phyloP scores from a whole-genome alignment of 2,797 vertebrate genomes.

The Rhynchonycteris naso region DNA sequence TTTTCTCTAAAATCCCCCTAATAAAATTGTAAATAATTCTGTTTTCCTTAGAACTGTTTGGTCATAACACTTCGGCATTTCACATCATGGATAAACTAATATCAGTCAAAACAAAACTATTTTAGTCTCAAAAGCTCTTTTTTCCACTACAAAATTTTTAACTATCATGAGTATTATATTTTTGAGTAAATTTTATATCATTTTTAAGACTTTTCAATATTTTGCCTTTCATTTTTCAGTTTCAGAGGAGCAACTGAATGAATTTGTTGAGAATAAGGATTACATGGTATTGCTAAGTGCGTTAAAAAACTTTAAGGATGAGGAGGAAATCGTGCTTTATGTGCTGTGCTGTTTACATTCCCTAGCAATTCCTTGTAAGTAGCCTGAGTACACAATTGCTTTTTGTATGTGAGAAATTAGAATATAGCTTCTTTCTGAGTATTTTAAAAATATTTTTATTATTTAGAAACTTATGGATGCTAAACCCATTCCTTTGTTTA shows the following conservation, averaged over 20 bases:
- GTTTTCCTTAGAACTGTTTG: slow-evolving; percentile 5
- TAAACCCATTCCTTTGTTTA: neutral
- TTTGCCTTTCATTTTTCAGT: slow-evolving; percentile 86
- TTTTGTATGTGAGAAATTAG: neutral
- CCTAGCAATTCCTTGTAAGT: slow-evolving; percentile 92
- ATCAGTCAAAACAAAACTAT: neutral
- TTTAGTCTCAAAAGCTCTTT: neutral
- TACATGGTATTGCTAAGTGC: slow-evolving; percentile 90
- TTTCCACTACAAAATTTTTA: neutral
- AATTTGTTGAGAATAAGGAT: slow-evolving; percentile 96
- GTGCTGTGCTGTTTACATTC: slow-evolving; percentile 91
- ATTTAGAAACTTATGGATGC: neutral
- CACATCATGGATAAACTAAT: neutral
- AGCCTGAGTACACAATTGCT: neutral
- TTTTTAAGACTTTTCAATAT: neutral
- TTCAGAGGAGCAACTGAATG: slow-evolving; percentile 92
- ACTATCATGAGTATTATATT: neutral
- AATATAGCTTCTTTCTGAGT: neutral
- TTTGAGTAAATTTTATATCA: slow-evolving; percentile 11
- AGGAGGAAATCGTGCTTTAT: slow-evolving; percentile 89
- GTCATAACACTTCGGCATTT: neutral
- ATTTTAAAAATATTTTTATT: slow-evolving; percentile 14
- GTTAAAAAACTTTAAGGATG: slow-evolving; percentile 88
- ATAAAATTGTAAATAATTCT: neutral
- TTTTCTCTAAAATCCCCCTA: neutral